phyloP scores from a whole-genome alignment of 1,140 invertebrate species.

The Saccostrea cuccullata region DNA sequence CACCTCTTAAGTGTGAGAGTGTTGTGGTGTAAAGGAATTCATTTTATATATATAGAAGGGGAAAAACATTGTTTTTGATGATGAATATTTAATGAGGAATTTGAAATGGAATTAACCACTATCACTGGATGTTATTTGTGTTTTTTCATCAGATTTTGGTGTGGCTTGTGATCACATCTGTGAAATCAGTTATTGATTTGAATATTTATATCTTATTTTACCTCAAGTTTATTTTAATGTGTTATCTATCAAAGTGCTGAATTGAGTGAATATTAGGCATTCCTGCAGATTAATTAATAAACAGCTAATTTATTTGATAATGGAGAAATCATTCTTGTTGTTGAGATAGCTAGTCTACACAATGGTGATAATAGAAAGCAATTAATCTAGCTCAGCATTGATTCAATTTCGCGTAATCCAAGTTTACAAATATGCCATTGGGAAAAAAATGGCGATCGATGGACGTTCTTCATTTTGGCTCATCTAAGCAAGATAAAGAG shows the following conservation, averaged over 20 bases:
- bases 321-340: neutral
- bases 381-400: constrained; percentile 24
- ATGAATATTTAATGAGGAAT: neutral
- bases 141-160: neutral
- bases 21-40: neutral
- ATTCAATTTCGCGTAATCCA: constrained; percentile 22
- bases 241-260: neutral
- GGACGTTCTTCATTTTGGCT: constrained; percentile 58
- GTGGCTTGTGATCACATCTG: neutral
- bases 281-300: neutral
- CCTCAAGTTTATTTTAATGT: neutral
- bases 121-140: neutral
- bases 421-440: constrained; percentile 55
- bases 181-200: constrained; percentile 25
- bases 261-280: constrained; percentile 29
- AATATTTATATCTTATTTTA: neutral
- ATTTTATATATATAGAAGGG: neutral
- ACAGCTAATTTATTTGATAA: neutral
- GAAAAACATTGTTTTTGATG: neutral
- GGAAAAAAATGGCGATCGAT: constrained; percentile 64
- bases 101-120: neutral
- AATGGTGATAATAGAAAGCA: constrained; percentile 19
- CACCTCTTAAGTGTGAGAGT: neutral
- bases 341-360: neutral
- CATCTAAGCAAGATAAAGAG: constrained; percentile 26